Conservation (phyloP, 2,113 vertebrate species). For the Odontesthes bonariensis region DNA sequence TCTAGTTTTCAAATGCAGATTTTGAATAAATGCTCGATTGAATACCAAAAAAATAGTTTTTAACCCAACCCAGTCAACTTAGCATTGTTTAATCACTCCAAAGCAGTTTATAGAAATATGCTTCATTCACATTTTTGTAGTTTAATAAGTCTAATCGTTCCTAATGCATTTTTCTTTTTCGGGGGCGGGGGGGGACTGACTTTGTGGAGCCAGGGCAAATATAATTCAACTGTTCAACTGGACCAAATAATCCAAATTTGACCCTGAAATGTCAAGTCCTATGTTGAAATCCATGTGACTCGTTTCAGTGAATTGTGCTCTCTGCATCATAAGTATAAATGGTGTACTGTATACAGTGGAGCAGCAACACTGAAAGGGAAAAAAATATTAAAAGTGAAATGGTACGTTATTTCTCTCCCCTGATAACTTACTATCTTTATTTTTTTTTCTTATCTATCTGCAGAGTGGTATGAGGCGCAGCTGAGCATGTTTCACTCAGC, state of each 20-base stretch:
- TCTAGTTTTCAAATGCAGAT: too few species aligned
- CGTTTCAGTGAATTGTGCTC: conserved; percentile 19
- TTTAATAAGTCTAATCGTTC: too few species aligned
- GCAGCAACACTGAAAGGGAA: conserved; percentile 17
- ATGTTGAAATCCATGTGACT: conserved; percentile 24
- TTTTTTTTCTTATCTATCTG: conserved; percentile 48
- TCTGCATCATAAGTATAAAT: conserved; percentile 3
- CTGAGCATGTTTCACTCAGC: conserved; percentile 48
- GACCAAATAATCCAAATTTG: conserved; percentile 20
- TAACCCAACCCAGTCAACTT: too few species aligned
- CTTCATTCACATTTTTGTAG: too few species aligned
- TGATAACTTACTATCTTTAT: conserved; percentile 41
- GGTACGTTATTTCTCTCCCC: conserved; percentile 28
- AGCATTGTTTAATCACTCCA: too few species aligned
- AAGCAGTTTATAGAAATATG: too few species aligned
- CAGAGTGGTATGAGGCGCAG: conserved; percentile 23
- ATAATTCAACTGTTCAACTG: conserved; percentile 14
- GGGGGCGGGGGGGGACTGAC: too few species aligned
- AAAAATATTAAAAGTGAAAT: conserved; percentile 39
- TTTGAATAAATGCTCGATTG: too few species aligned
- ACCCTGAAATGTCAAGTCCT: conserved; percentile 47
- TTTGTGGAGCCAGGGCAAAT: conserved; percentile 7
- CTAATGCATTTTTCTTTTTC: too few species aligned
- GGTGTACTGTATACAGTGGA: background rate
- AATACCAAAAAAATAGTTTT: too few species aligned